phyloP scores from a whole-genome alignment of 2,113 vertebrate genomes.

The Nymphicus hollandicus region DNA sequence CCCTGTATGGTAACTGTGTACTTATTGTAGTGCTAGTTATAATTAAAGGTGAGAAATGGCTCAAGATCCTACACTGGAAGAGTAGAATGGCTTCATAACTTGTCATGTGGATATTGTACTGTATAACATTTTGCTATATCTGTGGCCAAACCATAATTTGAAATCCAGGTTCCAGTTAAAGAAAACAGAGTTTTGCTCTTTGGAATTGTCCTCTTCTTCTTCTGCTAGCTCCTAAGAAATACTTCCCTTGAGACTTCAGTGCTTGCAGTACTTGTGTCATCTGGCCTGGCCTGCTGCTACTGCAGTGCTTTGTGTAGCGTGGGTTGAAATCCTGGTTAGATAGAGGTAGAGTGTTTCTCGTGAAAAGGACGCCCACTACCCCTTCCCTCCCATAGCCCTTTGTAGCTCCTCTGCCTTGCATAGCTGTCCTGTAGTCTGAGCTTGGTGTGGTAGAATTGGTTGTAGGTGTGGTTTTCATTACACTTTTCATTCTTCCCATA shows the following conservation, averaged over 20 bases:
- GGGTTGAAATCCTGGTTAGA: neutral
- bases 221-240: neutral
- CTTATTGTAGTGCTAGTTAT: conserved; percentile 5
- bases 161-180: neutral
- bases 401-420: neutral
- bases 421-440: neutral
- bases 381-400: neutral
- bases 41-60: neutral
- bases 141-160: neutral
- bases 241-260: neutral
- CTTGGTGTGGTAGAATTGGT: neutral
- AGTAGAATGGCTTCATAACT: neutral
- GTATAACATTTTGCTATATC: neutral
- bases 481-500: neutral
- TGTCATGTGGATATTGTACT: neutral
- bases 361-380: neutral
- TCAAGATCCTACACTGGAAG: neutral
- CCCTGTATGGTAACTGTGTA: neutral
- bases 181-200: neutral
- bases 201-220: neutral
- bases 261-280: neutral
- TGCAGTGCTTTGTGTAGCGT: neutral
- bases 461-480: neutral
- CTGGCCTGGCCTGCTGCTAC: neutral
- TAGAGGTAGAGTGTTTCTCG: neutral